Evolutionary conservation across 2,113 vertebrate species (phyloP).

Genomic region (Albula glossodonta): DNA sequence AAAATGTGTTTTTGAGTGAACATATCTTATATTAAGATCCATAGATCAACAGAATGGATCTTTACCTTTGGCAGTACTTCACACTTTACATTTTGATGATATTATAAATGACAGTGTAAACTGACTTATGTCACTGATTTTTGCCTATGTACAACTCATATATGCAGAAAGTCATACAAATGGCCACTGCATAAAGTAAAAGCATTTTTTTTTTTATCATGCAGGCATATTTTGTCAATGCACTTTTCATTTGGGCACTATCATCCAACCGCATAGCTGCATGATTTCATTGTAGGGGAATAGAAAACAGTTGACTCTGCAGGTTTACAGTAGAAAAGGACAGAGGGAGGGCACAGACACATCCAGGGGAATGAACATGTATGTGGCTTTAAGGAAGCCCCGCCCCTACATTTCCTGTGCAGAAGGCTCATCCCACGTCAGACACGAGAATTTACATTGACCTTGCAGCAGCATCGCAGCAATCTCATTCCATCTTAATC

Average conservation of each 20-base stretch:
- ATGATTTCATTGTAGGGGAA: not conserved
- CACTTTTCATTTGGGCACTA: not conserved
- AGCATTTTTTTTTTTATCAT: not conserved
- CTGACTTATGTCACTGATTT: too few species aligned
- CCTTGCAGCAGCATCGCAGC: not conserved
- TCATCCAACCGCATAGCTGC: too few species aligned
- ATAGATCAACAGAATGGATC: not conserved
- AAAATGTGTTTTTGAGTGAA: not conserved
- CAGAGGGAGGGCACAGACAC: not conserved
- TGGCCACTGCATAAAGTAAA: not conserved
- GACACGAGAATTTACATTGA: not conserved
- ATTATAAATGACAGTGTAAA: not conserved
- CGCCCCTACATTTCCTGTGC: not conserved
- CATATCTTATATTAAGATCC: not conserved
- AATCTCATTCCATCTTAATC: not conserved
- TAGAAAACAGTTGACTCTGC: constrained; percentile 16
- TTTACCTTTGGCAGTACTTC: not conserved
- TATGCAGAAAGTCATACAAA: not conserved
- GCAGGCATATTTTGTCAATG: not conserved
- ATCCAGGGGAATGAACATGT: not conserved
- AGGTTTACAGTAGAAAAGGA: not conserved
- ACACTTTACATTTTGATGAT: not conserved
- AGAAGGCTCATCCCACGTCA: not conserved
- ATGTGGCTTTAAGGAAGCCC: not conserved
- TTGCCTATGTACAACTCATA: too few species aligned